Evolutionary conservation across 2,888 invertebrate species (phyloP).

Genomic region (Dicyrtoma fusca): DNA sequence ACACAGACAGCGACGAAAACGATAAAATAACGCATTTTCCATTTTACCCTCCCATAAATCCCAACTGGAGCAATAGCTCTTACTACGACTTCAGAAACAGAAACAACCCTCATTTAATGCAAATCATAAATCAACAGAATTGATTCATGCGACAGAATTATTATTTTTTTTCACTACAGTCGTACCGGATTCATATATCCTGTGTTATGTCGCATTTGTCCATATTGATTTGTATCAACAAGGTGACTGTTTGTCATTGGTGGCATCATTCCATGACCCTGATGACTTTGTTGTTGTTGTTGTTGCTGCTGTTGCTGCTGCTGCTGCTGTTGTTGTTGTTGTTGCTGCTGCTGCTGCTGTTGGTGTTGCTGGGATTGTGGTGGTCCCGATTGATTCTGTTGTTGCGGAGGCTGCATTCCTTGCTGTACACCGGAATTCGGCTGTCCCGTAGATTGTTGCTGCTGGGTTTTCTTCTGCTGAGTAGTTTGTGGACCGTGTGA

Average conservation of each 20-base stretch:
- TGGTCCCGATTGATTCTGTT: conserved; percentile 62
- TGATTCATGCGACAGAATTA: conserved; percentile 24
- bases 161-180: conserved; percentile 4
- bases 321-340: conserved; percentile 58
- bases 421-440: conserved; percentile 11
- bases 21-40: conserved; percentile 17
- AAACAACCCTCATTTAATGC: conserved; percentile 19
- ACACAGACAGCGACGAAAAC: neutral
- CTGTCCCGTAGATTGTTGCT: conserved; percentile 54
- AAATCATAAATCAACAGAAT: conserved; percentile 23
- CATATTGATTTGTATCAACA: conserved; percentile 51
- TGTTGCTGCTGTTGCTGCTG: conserved; percentile 48
- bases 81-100: conserved; percentile 13
- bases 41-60: conserved; percentile 26
- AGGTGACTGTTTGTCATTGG: conserved; percentile 50
- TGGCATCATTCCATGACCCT: conserved; percentile 46
- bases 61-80: conserved; percentile 18
- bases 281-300: conserved; percentile 46
- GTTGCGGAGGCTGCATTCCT: conserved; percentile 59
- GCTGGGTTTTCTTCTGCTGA: conserved; percentile 59
- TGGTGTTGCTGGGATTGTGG: conserved; percentile 59
- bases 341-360: conserved; percentile 61
- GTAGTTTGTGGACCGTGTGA: conserved; percentile 16
- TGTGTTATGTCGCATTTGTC: conserved; percentile 51
- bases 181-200: conserved; percentile 49